Base-by-base conservation (phyloP, 2,888 invertebrate species). In the Nomada fucata region DNA sequence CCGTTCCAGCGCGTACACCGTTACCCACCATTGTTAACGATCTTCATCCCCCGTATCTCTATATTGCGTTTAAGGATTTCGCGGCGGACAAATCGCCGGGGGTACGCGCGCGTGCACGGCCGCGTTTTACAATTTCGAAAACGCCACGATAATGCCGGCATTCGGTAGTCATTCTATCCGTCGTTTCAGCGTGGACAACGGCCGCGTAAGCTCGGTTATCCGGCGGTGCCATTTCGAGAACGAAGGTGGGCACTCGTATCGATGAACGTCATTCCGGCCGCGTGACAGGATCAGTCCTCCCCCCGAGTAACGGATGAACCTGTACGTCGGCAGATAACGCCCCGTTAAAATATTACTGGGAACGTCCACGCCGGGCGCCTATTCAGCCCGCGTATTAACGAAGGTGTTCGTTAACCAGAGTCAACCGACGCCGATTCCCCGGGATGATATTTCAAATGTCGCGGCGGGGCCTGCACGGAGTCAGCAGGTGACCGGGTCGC, bases 341-440 rank as follows among this genome's bases (percentile, higher is more conserved):
- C 18, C 52, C 69, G 89, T 87, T 88, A 87, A 86, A 86, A 86
- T 84, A 89, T 85, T 85, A 85, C 81, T 82, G 73, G 68, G 67
- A 80, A 55, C 78, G 68, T 79, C 47, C 50, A 53, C 70, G 77
- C 69, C 79, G 79, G 79, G 84, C 82, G 71, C 73, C 73, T 73
- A 76, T 61, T 61, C 82, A 57, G 13, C 44, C 9, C 11, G 11
- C 11, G 70, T 69, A 82, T 83, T 78, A 78, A 79, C 75, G 65
- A 76, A 69, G 61, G 64, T 44, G 69, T 69, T 55, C 69, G 61
- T 36, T 29, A 23, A 23, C 69, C 69, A 15, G 26, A 44, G 69
- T 42, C 26, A 23, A 68, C 20, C 23, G 42, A 36, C 18, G 26
- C 57, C 55, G 57, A 69, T 73, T 57, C 20, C 20, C 64, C 55